Conservation (phyloP, 1,140 invertebrate species). For the Lasioglossum baleicum region DNA sequence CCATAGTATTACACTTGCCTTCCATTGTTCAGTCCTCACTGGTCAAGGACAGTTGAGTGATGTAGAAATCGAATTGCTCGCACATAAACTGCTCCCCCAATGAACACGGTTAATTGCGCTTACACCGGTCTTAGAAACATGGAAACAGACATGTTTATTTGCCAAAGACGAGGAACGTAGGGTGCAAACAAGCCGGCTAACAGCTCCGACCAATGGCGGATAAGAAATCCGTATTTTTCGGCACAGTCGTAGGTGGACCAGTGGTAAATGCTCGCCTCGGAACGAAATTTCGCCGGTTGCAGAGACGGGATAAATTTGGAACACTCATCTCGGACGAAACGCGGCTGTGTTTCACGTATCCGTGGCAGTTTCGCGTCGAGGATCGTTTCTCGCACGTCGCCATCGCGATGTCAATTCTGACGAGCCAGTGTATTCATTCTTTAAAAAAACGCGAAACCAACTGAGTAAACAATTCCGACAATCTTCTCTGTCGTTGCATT, state of each 20-base stretch:
- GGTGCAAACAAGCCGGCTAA: neutral
- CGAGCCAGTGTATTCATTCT: neutral
- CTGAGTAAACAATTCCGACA: neutral
- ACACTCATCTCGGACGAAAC: slow-evolving; percentile 47
- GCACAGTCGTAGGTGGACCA: neutral
- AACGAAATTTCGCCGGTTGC: slow-evolving; percentile 53
- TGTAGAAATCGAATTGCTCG: too few species aligned
- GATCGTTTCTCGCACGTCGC: slow-evolving; percentile 17
- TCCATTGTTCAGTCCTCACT: too few species aligned
- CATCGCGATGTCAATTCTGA: neutral
- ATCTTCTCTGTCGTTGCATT: too few species aligned
- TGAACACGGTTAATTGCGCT: too few species aligned
- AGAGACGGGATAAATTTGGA: slow-evolving; percentile 63
- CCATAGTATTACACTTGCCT: too few species aligned
- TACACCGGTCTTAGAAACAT: too few species aligned
- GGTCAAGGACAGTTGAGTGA: too few species aligned
- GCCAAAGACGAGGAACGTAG: neutral
- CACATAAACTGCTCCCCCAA: too few species aligned
- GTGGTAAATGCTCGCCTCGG: slow-evolving; percentile 10
- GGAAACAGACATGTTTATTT: neutral
- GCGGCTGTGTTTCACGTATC: slow-evolving; percentile 37
- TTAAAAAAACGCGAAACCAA: neutral
- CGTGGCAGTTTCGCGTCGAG: slow-evolving; percentile 49
- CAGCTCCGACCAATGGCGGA: neutral
- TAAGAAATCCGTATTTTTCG: neutral